These are phyloP conservation scores for Drosophila nigrodunni DNA, from an alignment of 1,140 invertebrate genomes.

Conservation along the genomic window DNA sequence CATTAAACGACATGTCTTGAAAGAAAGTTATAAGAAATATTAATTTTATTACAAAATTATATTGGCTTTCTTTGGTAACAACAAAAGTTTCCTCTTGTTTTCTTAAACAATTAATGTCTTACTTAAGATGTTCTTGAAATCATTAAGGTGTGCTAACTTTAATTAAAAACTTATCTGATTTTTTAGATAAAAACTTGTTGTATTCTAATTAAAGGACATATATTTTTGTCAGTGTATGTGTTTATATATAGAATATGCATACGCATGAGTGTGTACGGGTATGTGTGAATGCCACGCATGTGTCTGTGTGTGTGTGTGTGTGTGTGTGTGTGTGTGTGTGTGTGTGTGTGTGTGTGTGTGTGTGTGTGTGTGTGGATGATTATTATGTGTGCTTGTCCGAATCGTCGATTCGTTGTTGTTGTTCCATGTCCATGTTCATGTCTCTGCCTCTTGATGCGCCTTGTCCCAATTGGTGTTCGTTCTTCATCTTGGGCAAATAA, in stretches of 20 bases:
- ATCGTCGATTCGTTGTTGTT: neutral
- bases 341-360: constrained; percentile 16
- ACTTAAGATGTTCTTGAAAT: too few relatives aligned
- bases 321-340: constrained; percentile 16
- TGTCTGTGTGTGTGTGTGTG: constrained; percentile 12
- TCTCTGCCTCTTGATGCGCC: constrained; percentile 9
- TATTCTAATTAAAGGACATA: too few relatives aligned
- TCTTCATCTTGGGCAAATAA: constrained; percentile 68
- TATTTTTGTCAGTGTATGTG: too few relatives aligned
- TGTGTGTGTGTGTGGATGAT: constrained; percentile 15
- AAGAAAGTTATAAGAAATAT: too few relatives aligned
- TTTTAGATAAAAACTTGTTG: too few relatives aligned
- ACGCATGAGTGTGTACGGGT: neutral
- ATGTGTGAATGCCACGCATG: neutral
- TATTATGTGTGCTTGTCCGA: constrained; percentile 32
- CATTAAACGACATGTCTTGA: too few relatives aligned
- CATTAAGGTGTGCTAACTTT: too few relatives aligned
- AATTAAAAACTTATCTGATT: too few relatives aligned
- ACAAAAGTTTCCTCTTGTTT: too few relatives aligned
- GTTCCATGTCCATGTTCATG: neutral
- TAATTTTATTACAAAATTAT: too few relatives aligned
- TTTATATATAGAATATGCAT: constrained; percentile 11
- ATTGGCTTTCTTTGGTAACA: too few relatives aligned
- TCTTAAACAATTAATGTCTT: too few relatives aligned
- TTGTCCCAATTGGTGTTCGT: constrained; percentile 42